phyloP scores from a whole-genome alignment of 2,113 vertebrate species.

The Vicugna pacos region DNA sequence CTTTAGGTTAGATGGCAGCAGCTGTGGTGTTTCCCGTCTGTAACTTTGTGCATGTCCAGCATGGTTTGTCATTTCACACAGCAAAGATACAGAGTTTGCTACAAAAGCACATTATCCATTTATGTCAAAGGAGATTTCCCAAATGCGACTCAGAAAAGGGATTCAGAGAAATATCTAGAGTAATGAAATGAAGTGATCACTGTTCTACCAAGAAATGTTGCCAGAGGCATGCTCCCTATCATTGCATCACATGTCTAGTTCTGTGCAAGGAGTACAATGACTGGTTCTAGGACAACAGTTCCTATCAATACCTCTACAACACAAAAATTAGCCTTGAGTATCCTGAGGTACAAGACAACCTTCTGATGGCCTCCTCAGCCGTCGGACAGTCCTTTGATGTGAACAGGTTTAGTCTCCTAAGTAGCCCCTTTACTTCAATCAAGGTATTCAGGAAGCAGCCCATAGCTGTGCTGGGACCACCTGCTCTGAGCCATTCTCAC shows the following conservation, averaged over 20 bases:
- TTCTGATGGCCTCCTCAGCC: background rate
- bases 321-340: background rate
- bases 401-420: background rate
- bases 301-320: background rate
- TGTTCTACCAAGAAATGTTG: background rate
- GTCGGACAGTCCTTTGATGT: background rate
- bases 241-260: background rate
- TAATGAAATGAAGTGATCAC: conserved; percentile 46
- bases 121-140: conserved; percentile 27
- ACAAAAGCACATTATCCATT: background rate
- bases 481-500: background rate
- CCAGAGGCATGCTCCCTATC: background rate
- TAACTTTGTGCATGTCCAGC: background rate
- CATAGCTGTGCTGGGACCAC: rapidly evolving
- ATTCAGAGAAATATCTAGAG: conserved; percentile 39
- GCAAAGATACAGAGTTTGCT: background rate
- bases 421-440: background rate
- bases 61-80: background rate
- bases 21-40: background rate
- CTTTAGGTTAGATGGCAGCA: background rate
- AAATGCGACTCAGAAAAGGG: conserved; percentile 18
- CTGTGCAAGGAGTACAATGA: background rate
- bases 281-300: background rate
- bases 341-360: background rate
- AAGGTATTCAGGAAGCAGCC: background rate